phyloP scores from a whole-genome alignment of 2,113 vertebrate species.

The Thunnus maccoyii region DNA sequence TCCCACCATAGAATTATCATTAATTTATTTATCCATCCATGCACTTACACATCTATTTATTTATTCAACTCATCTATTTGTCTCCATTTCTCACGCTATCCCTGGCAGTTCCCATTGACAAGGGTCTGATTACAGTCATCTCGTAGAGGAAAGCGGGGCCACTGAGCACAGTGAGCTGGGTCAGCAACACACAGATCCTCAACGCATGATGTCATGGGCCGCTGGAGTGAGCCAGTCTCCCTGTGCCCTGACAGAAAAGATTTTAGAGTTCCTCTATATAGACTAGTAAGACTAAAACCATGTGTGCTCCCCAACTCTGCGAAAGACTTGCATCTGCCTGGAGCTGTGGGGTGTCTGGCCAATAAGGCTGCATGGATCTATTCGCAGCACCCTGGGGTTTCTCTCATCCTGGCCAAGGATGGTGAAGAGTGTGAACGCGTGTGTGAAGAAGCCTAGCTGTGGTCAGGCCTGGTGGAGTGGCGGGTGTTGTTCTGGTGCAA shows the following conservation, averaged over 20 bases:
- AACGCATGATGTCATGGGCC: conserved; percentile 67
- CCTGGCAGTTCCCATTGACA: conserved; percentile 33
- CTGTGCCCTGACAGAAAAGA: conserved; percentile 32
- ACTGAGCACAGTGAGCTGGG: conserved; percentile 41
- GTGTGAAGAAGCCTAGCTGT: conserved; percentile 56
- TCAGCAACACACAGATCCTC: conserved; percentile 58
- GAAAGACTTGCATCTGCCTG: neutral
- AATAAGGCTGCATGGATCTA: neutral
- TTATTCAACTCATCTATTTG: conserved; percentile 76
- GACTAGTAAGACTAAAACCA: conserved; percentile 28
- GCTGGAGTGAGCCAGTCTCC: conserved; percentile 45
- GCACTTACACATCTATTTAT: conserved; percentile 76
- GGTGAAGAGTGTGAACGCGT: conserved; percentile 11
- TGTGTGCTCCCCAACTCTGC: conserved; percentile 13
- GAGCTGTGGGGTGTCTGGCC: conserved; percentile 18
- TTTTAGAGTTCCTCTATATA: conserved; percentile 32
- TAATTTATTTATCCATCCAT: conserved; percentile 79
- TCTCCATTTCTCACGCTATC: conserved; percentile 77
- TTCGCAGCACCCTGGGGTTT: conserved; percentile 28
- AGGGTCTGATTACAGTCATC: conserved; percentile 57
- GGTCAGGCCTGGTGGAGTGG: conserved; percentile 37
- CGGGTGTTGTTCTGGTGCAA: conserved; percentile 70
- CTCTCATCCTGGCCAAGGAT: conserved; percentile 7
- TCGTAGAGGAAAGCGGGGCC: conserved; percentile 23
- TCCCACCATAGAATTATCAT: conserved; percentile 78